phyloP scores from a whole-genome alignment of 2,888 invertebrate species.

The Latrodectus hesperus region DNA sequence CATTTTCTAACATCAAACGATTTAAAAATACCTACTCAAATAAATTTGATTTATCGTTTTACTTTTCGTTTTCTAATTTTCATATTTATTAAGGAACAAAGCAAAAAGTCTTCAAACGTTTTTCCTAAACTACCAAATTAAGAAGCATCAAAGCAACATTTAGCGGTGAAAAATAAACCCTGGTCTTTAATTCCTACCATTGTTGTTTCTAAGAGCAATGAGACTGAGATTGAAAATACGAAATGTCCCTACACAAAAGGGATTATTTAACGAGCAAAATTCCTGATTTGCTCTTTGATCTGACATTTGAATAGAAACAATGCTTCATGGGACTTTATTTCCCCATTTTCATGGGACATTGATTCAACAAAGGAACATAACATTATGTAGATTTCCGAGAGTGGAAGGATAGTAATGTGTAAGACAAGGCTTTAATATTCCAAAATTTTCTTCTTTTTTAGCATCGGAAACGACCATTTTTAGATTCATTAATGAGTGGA shows the following conservation, averaged over 20 bases:
- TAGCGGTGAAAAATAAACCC: too few relatives aligned
- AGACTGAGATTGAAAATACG: not conserved
- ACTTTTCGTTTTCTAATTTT: too few relatives aligned
- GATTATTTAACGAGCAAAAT: not conserved
- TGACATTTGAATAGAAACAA: slow-evolving; percentile 39
- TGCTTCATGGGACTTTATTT: slow-evolving; percentile 49
- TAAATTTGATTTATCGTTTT: too few relatives aligned
- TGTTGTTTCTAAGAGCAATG: not conserved
- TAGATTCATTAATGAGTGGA: not conserved
- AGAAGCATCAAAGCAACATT: too few relatives aligned
- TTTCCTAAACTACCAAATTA: too few relatives aligned
- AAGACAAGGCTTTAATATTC: not conserved
- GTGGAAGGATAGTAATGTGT: not conserved
- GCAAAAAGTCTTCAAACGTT: too few relatives aligned
- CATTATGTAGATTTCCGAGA: not conserved
- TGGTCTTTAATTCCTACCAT: too few relatives aligned
- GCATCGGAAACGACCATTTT: not conserved
- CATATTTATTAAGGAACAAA: too few relatives aligned
- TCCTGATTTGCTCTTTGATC: slow-evolving; percentile 9
- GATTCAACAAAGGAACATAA: slow-evolving; percentile 14
- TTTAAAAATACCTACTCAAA: too few relatives aligned
- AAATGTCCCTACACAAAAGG: not conserved
- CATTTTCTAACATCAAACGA: too few relatives aligned
- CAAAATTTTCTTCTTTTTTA: not conserved
- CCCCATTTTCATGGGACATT: slow-evolving; percentile 42